Evolutionary conservation across 1,140 invertebrate genomes (phyloP), one percentile per base, ranked within the genome.

Genomic region (Ceratosolen fusciceps): DNA sequence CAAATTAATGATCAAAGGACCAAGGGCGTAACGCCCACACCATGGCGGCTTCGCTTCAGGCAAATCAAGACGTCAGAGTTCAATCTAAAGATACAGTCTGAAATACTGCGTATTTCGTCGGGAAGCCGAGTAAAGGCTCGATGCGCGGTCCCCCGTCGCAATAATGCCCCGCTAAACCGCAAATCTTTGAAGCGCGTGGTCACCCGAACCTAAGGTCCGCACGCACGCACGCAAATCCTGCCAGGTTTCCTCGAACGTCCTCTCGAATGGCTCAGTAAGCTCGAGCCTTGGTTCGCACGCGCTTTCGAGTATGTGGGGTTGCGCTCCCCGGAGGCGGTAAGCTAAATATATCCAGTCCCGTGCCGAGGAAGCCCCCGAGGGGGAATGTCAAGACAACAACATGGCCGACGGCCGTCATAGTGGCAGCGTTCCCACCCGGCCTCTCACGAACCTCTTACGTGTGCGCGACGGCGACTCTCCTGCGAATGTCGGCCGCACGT

Each of bases 341-440:
- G 89, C 89, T 90, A 90, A 90, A 90, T 90, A 90, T 90, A 90
- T 89, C 89, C 88, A 90, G 87, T 88, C 87, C 86, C 86, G 87
- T 86, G 84, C 86, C 85, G 86, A 87, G 87, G 67, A 88, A 88
- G 85, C 87, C 87, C 83, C 86, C 85, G 86, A 88, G 87, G 70
- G 89, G 88, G 85, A 90, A 90, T 90, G 89, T 90, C 89, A 90
- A 90, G 89, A 90, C 89, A 90, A 90, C 89, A 90, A 90, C 89
- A 90, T 90, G 89, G 89, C 89, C 88, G 89, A 90, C 89, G 89
- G 87, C 88, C 89, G 89, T 90, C 88, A 90, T 90, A 87, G 88
- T 84, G 84, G 86, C 81, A 86, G 83, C 85, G n/a, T n/a, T n/a
- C n/a, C n/a, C n/a, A n/a, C n/a, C 79, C 82, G 82, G 79, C 83